phyloP scores from a whole-genome alignment of 2,113 vertebrate genomes.

The Gasterosteus aculeatus region DNA sequence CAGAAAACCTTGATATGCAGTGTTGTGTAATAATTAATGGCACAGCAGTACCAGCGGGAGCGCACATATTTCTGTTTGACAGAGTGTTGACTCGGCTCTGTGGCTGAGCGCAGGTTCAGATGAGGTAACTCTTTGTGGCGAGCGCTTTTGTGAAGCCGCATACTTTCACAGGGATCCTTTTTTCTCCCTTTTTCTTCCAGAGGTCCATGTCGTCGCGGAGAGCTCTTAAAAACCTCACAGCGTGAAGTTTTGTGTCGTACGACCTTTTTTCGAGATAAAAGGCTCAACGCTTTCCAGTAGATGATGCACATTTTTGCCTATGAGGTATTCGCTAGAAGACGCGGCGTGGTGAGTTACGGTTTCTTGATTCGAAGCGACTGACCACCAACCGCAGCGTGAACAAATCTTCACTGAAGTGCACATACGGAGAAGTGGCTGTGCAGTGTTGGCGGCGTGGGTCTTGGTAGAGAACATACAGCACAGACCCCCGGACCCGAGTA shows the following conservation, averaged over 20 bases:
- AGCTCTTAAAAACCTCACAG: not conserved
- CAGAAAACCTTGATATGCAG: not conserved
- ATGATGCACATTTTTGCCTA: conserved; percentile 8
- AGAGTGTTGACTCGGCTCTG: conserved; percentile 14
- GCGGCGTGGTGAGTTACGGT: not conserved
- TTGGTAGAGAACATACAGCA: not conserved
- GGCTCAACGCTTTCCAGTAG: not conserved
- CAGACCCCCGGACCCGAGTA: conserved; percentile 5
- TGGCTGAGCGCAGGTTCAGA: conserved; percentile 12
- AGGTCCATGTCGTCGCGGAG: not conserved
- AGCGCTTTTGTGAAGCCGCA: conserved; percentile 14
- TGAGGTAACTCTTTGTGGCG: conserved; percentile 19
- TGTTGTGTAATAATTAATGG: not conserved
- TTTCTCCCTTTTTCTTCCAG: not conserved
- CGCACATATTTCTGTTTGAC: conserved; percentile 4
- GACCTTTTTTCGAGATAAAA: not conserved
- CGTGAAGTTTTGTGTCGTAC: not conserved
- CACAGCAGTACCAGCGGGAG: not conserved
- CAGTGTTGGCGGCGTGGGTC: not conserved
- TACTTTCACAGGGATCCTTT: not conserved
- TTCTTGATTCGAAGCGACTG: conserved; percentile 29
- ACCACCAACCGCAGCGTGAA: conserved; percentile 30
- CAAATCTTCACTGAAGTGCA: conserved; percentile 29
- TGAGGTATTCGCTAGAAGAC: not conserved
- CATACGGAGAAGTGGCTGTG: conserved; percentile 8